phyloP scores from a whole-genome alignment of 1,140 invertebrate species.

The Spodoptera litura region DNA sequence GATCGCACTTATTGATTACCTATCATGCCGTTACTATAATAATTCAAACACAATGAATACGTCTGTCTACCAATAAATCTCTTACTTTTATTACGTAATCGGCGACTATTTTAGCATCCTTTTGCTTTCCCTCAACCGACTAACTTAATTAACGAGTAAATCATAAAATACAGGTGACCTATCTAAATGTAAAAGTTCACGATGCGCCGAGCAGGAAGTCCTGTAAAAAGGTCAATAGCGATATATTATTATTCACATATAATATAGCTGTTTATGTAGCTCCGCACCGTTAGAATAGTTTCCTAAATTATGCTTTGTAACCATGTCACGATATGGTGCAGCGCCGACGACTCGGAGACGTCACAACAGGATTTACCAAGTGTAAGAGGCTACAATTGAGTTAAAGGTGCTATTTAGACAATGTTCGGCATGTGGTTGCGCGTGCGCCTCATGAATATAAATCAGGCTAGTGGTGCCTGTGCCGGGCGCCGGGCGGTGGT shows the following conservation, averaged over 20 bases:
- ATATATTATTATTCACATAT: slow-evolving; percentile 15
- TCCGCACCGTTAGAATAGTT: slow-evolving; percentile 34
- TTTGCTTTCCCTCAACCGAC: not conserved
- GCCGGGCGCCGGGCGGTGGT: slow-evolving; percentile 38
- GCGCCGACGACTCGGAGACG: slow-evolving; percentile 17
- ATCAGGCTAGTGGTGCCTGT: slow-evolving; percentile 65
- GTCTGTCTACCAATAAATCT: not conserved
- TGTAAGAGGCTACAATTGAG: slow-evolving; percentile 55
- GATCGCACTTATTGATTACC: slow-evolving; percentile 27
- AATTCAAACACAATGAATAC: not conserved
- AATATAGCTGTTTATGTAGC: slow-evolving; percentile 12
- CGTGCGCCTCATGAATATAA: slow-evolving; percentile 68
- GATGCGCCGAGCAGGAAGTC: slow-evolving; percentile 11
- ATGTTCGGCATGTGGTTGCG: slow-evolving; percentile 65
- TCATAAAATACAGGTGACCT: slow-evolving; percentile 12
- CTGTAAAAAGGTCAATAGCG: slow-evolving; percentile 28
- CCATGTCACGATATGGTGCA: slow-evolving; percentile 41
- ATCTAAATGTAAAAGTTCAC: slow-evolving; percentile 36
- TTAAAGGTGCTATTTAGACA: slow-evolving; percentile 60
- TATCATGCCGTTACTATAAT: slow-evolving; percentile 3
- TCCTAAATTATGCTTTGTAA: slow-evolving; percentile 46
- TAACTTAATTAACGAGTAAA: not conserved
- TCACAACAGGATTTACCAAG: slow-evolving; percentile 68
- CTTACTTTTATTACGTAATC: not conserved
- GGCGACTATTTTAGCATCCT: not conserved